phyloP scores from a whole-genome alignment of 2,113 vertebrate genomes.

The Zapus hudsonius region DNA sequence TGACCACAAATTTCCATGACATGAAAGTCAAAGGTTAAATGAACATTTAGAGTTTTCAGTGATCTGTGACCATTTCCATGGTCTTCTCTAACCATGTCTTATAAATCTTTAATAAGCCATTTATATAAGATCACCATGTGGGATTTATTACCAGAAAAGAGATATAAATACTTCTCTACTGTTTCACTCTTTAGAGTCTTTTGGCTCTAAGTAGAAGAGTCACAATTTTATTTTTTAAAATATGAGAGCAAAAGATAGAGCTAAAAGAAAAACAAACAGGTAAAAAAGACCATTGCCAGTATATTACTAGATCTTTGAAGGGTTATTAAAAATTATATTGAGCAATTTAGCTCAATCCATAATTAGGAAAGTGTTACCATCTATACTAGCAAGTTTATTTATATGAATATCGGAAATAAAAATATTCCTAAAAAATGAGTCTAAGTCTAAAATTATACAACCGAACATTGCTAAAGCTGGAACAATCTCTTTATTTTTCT shows the following conservation, averaged over 20 bases:
- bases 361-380: slow-evolving; percentile 81
- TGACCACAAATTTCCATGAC: slow-evolving; percentile 84
- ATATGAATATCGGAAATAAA: slow-evolving; percentile 82
- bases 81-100: slow-evolving; percentile 76
- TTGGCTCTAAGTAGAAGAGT: not conserved
- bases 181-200: not conserved
- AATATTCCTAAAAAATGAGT: slow-evolving; percentile 80
- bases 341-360: slow-evolving; percentile 73
- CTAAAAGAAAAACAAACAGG: not conserved
- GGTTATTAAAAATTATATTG: slow-evolving; percentile 75
- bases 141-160: slow-evolving; percentile 39
- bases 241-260: not conserved
- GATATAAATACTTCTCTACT: not conserved
- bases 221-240: not conserved
- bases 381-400: slow-evolving; percentile 79
- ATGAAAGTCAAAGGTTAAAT: slow-evolving; percentile 87
- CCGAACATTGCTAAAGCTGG: slow-evolving; percentile 78
- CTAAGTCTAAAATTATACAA: slow-evolving; percentile 80
- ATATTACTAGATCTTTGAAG: no score
- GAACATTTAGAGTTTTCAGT: slow-evolving; percentile 87
- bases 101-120: slow-evolving; percentile 83
- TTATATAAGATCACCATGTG: not conserved
- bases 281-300: not conserved
- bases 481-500: slow-evolving; percentile 80
- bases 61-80: slow-evolving; percentile 84